These are phyloP conservation scores for Cyprinella venusta DNA, from an alignment of 2,797 vertebrate genomes.

Conservation along the genomic window DNA sequence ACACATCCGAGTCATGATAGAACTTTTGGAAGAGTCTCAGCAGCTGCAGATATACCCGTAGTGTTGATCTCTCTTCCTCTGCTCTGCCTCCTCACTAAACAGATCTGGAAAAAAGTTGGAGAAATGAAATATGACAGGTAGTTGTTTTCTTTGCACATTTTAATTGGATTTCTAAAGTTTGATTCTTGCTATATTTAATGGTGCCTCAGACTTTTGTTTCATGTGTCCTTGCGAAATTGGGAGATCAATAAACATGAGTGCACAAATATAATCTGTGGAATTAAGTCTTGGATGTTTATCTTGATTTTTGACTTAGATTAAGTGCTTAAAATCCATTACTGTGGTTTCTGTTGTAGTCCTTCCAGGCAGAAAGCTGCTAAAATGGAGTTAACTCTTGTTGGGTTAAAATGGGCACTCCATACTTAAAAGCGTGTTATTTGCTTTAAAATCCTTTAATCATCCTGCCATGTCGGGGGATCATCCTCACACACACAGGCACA, in stretches of 20 bases:
- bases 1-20: constrained; percentile 67
- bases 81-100: background rate
- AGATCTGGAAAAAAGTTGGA: background rate
- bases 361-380: background rate
- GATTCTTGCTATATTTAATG: background rate
- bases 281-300: background rate
- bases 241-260: background rate
- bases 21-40: constrained; percentile 64
- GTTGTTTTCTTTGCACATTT: background rate
- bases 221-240: background rate
- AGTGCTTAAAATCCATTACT: constrained; percentile 14
- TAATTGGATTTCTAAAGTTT: background rate
- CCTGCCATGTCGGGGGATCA: background rate
- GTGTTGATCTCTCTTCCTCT: constrained; percentile 56
- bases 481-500: background rate
- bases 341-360: background rate
- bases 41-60: constrained; percentile 65
- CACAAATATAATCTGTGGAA: background rate
- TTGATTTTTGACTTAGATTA: constrained; percentile 6
- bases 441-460: constrained; percentile 22
- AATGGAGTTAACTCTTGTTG: constrained; percentile 11
- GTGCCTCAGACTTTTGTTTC: background rate
- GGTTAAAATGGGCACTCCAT: constrained; percentile 16
- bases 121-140: background rate
- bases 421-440: constrained; percentile 3